A percentile compares a stretch with the other conserved stretches of the same genome.
phyloP scores from a whole-genome alignment of 2,797 vertebrate genomes.

The Pseudochaenichthys georgianus region DNA sequence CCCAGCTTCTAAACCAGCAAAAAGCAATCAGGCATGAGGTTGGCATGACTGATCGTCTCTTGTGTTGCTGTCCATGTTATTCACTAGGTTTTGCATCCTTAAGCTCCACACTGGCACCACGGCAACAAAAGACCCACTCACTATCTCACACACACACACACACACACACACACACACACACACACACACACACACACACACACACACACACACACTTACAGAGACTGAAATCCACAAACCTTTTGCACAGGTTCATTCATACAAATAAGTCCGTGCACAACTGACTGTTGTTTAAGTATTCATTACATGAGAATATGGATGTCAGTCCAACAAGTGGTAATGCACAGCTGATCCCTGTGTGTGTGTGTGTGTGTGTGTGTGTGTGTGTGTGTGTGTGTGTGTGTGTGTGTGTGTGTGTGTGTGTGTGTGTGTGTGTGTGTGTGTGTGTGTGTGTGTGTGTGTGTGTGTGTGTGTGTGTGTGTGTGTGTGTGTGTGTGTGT shows the following conservation, averaged over 20 bases:
- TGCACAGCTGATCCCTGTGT: slow-evolving; percentile 31
- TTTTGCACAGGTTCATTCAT: background rate
- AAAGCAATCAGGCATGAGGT: slow-evolving; percentile 60
- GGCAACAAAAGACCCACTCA: slow-evolving; percentile 51
- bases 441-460: too few species aligned
- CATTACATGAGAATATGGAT: slow-evolving; percentile 43
- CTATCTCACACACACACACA: slow-evolving; percentile 12
- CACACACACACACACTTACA: slow-evolving; percentile 1
- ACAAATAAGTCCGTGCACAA: background rate
- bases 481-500: too few species aligned
- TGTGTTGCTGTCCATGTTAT: slow-evolving; percentile 66
- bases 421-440: slow-evolving; percentile 8
- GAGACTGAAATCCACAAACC: background rate
- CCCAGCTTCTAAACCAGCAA: slow-evolving; percentile 47
- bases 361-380: background rate
- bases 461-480: too few species aligned
- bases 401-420: slow-evolving; percentile 8
- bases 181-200: background rate
- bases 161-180: too few species aligned
- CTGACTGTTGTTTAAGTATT: slow-evolving; percentile 32
- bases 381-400: background rate
- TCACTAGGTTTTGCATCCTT: slow-evolving; percentile 69
- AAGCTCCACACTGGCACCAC: slow-evolving; percentile 51
- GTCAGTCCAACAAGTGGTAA: slow-evolving; percentile 66
- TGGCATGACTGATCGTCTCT: slow-evolving; percentile 71